phyloP scores from a whole-genome alignment of 2,797 vertebrate species.

The Malacoraja senta region DNA sequence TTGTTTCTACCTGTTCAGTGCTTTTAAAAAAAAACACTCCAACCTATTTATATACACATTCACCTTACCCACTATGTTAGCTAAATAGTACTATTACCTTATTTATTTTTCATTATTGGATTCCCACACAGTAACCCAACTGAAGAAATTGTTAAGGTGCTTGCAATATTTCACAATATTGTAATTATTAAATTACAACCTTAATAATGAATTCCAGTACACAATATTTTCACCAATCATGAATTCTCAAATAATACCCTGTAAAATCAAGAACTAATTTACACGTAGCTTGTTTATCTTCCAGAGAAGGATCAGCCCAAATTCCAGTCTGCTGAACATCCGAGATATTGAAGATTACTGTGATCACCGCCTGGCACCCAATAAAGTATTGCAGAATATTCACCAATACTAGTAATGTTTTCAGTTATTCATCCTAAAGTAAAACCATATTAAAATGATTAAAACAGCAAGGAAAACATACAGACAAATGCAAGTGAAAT shows the following conservation, averaged over 20 bases:
- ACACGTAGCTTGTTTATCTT: not conserved
- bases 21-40: not conserved
- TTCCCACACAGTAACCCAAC: not conserved
- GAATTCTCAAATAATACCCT: not conserved
- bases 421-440: conserved; percentile 1
- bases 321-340: not conserved
- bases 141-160: not conserved
- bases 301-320: not conserved
- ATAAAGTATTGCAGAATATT: not conserved
- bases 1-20: not conserved
- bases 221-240: not conserved
- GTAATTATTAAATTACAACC: not conserved
- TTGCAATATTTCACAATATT: not conserved
- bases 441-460: not conserved
- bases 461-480: not conserved
- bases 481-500: conserved; percentile 7
- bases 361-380: not conserved
- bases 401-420: not conserved
- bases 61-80: not conserved
- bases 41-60: not conserved
- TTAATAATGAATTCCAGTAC: not conserved
- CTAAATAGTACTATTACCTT: not conserved
- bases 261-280: not conserved
- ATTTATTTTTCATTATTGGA: not conserved
- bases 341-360: conserved; percentile 11